Evolutionary conservation across 2,113 vertebrate species (phyloP).

Genomic region (Corydoras sp.): DNA sequence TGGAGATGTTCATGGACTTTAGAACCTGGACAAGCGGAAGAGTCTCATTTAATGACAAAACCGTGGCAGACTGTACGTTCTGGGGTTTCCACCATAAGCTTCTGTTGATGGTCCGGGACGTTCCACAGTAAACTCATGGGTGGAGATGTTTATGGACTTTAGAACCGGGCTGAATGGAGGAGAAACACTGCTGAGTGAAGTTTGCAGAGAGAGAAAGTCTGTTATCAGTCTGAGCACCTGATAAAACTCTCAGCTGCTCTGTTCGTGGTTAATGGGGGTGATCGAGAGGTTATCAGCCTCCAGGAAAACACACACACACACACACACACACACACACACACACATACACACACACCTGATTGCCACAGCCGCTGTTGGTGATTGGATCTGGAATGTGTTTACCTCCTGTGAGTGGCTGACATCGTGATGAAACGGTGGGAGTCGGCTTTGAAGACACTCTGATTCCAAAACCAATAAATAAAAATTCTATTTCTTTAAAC

Average conservation of each 20-base stretch:
- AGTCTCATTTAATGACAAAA: no score
- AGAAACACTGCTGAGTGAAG: background rate
- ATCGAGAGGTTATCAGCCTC: slow-evolving; percentile 41
- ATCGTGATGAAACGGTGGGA: slow-evolving; percentile 35
- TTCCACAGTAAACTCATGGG: no score
- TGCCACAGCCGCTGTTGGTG: slow-evolving; percentile 34
- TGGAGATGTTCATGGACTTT: no score
- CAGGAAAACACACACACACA: slow-evolving; percentile 27
- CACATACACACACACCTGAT: slow-evolving; percentile 36
- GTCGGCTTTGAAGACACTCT: slow-evolving; percentile 8
- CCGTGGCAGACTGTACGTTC: no score
- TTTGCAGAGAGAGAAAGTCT: background rate
- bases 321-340: slow-evolving; percentile 18
- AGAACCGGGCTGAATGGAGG: background rate
- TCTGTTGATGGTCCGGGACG: no score
- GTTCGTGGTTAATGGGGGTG: slow-evolving; percentile 44
- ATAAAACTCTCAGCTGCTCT: slow-evolving; percentile 34
- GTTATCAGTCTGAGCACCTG: slow-evolving; percentile 23
- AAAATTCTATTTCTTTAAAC: no score
- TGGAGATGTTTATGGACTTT: no score
- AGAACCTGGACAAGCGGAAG: no score
- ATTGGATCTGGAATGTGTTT: slow-evolving; percentile 48
- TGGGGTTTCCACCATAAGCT: no score
- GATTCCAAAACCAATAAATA: background rate
- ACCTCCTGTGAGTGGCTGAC: slow-evolving; percentile 41